Evolutionary conservation across 1,140 invertebrate genomes (phyloP).

Genomic region (Drosophila saltans): DNA sequence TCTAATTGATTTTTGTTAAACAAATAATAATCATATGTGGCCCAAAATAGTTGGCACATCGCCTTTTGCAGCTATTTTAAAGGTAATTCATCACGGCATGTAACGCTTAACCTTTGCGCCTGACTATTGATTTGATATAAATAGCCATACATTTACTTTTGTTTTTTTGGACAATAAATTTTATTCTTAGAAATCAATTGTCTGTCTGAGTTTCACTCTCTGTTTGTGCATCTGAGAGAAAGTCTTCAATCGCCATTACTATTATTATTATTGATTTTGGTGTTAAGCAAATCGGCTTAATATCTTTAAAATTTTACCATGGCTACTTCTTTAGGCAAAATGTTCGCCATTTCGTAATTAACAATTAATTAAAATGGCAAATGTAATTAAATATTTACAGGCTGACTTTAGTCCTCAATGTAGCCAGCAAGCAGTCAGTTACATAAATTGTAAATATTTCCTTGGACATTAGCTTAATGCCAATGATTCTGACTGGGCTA

Average conservation of each 20-base stretch:
- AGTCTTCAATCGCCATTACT: background rate
- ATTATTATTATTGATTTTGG: conserved; percentile 17
- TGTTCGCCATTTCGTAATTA: conserved; percentile 5
- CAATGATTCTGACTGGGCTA: background rate
- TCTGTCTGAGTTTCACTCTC: background rate
- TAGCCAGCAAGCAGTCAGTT: background rate
- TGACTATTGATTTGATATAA: background rate
- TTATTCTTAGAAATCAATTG: background rate
- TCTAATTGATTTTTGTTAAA: background rate
- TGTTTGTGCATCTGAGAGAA: no score
- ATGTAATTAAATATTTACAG: conserved; percentile 9
- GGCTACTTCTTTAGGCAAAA: conserved; percentile 10
- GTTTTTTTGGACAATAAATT: background rate
- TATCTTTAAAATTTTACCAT: conserved; percentile 21
- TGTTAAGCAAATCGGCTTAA: conserved; percentile 9
- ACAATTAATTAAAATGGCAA: background rate
- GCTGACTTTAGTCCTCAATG: background rate
- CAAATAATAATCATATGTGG: background rate
- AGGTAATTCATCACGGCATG: background rate
- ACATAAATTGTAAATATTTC: conserved; percentile 10
- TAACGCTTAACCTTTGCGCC: background rate
- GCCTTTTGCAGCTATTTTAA: background rate
- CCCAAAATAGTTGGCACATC: background rate
- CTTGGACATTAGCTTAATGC: background rate
- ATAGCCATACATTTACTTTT: background rate